These are phyloP conservation scores for Aspidapion aeneum DNA, from an alignment of 2,888 invertebrate species.

Conservation along the genomic window DNA sequence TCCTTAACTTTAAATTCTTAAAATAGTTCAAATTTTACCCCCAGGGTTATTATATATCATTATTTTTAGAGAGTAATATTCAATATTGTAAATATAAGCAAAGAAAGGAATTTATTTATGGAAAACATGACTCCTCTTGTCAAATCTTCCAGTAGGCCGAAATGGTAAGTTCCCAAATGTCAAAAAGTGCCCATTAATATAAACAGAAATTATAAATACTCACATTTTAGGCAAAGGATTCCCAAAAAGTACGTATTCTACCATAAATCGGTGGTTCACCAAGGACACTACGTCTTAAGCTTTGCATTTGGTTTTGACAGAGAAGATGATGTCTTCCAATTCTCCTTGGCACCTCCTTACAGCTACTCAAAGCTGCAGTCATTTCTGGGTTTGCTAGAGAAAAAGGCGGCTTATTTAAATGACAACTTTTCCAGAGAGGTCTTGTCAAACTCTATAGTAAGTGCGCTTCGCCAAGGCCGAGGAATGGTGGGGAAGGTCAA, in stretches of 20 bases:
- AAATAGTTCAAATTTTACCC: no score
- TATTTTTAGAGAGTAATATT: slow-evolving; percentile 84
- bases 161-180: slow-evolving; percentile 89
- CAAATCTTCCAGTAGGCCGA: slow-evolving; percentile 83
- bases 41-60: no score
- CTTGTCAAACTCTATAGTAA: slow-evolving; percentile 63
- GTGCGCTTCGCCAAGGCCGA: no score
- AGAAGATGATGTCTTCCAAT: slow-evolving; percentile 94
- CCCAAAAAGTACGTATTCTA: slow-evolving; percentile 85
- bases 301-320: slow-evolving; percentile 93
- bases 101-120: slow-evolving; percentile 83
- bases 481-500: no score
- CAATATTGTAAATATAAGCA: slow-evolving; percentile 95
- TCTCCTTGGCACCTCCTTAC: slow-evolving; percentile 91
- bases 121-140: slow-evolving; percentile 92
- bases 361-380: slow-evolving; percentile 90
- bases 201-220: no score
- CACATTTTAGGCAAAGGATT: slow-evolving; percentile 66
- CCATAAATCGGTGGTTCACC: slow-evolving; percentile 85
- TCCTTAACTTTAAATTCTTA: no score
- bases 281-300: slow-evolving; percentile 88
- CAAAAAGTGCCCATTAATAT: no score
- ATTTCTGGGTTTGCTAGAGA: slow-evolving; percentile 72
- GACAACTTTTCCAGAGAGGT: slow-evolving; percentile 66
- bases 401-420: slow-evolving; percentile 52